Evolutionary conservation across 2,113 vertebrate genomes (phyloP).

Genomic region (Podiceps cristatus): DNA sequence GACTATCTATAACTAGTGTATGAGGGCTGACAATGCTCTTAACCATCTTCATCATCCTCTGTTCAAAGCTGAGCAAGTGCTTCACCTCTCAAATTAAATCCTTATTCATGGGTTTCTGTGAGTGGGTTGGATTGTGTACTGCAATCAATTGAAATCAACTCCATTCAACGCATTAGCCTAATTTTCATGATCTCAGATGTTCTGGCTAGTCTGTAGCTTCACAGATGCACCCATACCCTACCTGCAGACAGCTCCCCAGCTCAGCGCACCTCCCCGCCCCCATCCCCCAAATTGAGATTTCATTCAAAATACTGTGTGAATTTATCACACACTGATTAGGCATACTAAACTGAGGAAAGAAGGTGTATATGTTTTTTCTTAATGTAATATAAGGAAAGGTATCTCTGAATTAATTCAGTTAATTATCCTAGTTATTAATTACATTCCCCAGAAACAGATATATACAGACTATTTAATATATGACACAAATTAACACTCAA

Average conservation of each 20-base stretch:
- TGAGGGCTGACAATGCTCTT: neutral
- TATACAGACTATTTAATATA: slow-evolving; percentile 7
- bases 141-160: slow-evolving; percentile 3
- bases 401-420: neutral
- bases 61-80: neutral
- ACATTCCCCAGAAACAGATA: slow-evolving; percentile 4
- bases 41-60: neutral
- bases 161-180: neutral
- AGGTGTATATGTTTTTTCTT: neutral
- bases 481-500: neutral
- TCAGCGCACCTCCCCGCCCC: rapidly evolving
- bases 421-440: slow-evolving; percentile 51
- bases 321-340: neutral
- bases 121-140: neutral
- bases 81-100: neutral
- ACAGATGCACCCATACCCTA: neutral
- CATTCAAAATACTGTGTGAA: neutral
- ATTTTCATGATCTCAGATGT: neutral
- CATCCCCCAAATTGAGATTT: neutral
- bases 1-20: neutral
- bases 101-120: neutral
- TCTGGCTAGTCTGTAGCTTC: neutral
- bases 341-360: neutral
- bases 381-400: neutral
- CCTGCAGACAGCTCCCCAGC: neutral